Evolutionary conservation across 1,140 invertebrate species (phyloP).

Genomic region (Leptonema lineaticorne): DNA sequence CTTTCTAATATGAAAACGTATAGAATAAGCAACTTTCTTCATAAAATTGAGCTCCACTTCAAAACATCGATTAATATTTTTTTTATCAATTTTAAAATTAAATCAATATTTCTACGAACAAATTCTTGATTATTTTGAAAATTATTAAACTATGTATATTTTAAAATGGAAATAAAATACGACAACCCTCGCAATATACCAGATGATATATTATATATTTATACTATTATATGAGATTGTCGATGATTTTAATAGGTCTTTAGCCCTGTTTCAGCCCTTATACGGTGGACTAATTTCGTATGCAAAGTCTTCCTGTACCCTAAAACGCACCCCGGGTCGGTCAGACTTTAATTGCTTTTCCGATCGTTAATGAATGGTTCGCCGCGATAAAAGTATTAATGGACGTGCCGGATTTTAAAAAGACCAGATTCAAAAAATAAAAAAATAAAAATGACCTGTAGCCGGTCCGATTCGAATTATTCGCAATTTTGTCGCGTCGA

Average conservation of each 20-base stretch:
- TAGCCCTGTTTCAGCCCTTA: slow-evolving; percentile 19
- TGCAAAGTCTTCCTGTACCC: slow-evolving; percentile 38
- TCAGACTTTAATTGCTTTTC: slow-evolving; percentile 41
- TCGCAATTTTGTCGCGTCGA: slow-evolving; percentile 1
- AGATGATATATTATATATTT: background rate
- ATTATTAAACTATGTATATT: no score
- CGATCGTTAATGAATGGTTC: slow-evolving; percentile 41
- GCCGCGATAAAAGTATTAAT: slow-evolving; percentile 42
- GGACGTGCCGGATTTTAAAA: slow-evolving; percentile 33
- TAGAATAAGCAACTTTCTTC: no score
- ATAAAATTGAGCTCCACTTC: no score
- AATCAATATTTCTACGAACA: no score
- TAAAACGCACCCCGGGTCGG: slow-evolving; percentile 25
- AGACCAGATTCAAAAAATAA: slow-evolving; percentile 24
- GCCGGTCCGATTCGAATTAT: slow-evolving; percentile 9
- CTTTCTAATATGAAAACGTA: no score
- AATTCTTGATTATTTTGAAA: no score
- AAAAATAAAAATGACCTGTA: background rate
- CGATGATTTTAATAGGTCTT: slow-evolving; percentile 37
- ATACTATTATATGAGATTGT: background rate
- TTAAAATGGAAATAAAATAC: no score
- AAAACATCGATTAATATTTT: no score
- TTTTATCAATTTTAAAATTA: no score
- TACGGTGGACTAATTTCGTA: slow-evolving; percentile 34
- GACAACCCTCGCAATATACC: background rate